phyloP scores from a whole-genome alignment of 2,888 invertebrate genomes.

The Xestia sexstrigata region DNA sequence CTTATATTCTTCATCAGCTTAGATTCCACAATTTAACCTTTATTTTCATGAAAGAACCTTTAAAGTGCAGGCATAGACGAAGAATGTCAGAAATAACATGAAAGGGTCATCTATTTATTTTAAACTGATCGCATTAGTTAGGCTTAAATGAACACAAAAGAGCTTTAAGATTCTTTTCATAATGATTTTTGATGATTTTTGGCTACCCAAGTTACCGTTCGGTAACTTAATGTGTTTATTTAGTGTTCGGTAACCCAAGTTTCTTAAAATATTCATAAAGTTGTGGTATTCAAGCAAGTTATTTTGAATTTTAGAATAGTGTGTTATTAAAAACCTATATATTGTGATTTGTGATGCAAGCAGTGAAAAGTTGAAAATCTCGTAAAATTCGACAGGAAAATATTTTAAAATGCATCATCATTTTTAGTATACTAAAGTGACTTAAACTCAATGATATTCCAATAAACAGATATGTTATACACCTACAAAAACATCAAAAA shows the following conservation, averaged over 20 bases:
- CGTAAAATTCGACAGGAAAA: background rate
- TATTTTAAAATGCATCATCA: background rate
- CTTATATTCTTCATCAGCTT: background rate
- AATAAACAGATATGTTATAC: no score
- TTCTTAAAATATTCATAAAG: background rate
- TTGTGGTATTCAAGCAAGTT: background rate
- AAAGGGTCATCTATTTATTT: background rate
- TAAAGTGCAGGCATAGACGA: background rate
- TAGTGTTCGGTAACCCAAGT: background rate
- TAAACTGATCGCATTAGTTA: slow-evolving; percentile 1
- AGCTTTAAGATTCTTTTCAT: background rate
- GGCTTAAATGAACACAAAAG: slow-evolving; percentile 1
- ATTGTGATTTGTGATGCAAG: background rate
- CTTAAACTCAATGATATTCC: no score
- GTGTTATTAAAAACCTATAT: background rate
- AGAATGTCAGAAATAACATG: slow-evolving; percentile 6
- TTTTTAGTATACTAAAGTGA: background rate
- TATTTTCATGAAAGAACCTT: slow-evolving; percentile 10
- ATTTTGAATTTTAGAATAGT: background rate
- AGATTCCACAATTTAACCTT: background rate
- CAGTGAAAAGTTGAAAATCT: background rate
- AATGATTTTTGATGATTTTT: background rate
- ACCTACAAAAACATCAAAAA: no score
- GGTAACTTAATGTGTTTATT: background rate
- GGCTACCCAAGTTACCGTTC: background rate